Conservation (phyloP, 2,113 vertebrate genomes). For the Cichladusa arquata region DNA sequence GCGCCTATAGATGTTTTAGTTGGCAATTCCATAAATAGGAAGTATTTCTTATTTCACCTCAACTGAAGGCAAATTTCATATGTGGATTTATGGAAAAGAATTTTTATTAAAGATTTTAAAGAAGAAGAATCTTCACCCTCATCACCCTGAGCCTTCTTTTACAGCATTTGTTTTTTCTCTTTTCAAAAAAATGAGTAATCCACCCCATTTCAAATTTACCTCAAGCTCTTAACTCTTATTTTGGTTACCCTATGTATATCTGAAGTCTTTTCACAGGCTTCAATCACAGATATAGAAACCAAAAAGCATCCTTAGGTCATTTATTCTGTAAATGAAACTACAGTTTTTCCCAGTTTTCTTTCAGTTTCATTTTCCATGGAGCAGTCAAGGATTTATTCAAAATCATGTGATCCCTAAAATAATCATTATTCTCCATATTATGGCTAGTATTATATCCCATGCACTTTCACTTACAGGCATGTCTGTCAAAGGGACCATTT, state of each 20-base stretch:
- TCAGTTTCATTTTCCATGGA: slow-evolving; percentile 70
- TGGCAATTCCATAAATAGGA: neutral
- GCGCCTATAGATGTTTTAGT: neutral
- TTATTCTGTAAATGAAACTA: slow-evolving; percentile 71
- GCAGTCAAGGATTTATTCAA: slow-evolving; percentile 79
- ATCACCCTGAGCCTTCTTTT: neutral
- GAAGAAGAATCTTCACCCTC: neutral
- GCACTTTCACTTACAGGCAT: slow-evolving; percentile 78
- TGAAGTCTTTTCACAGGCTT: neutral
- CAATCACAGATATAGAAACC: neutral
- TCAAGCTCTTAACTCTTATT: slow-evolving; percentile 10
- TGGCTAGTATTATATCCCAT: slow-evolving; percentile 73
- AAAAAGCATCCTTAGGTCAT: slow-evolving; percentile 41
- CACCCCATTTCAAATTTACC: slow-evolving; percentile 32
- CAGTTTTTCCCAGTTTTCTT: slow-evolving; percentile 56
- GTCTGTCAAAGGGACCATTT: slow-evolving; percentile 84
- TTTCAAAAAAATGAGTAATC: slow-evolving; percentile 47
- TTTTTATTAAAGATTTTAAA: slow-evolving; percentile 15
- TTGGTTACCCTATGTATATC: neutral
- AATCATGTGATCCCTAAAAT: slow-evolving; percentile 81
- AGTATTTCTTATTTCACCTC: slow-evolving; percentile 8
- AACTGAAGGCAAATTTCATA: neutral
- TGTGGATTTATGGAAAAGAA: slow-evolving; percentile 8
- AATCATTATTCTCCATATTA: slow-evolving; percentile 82
- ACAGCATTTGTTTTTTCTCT: neutral